phyloP scores from a whole-genome alignment of 2,797 vertebrate genomes.

The Cyprinodon diabolis region DNA sequence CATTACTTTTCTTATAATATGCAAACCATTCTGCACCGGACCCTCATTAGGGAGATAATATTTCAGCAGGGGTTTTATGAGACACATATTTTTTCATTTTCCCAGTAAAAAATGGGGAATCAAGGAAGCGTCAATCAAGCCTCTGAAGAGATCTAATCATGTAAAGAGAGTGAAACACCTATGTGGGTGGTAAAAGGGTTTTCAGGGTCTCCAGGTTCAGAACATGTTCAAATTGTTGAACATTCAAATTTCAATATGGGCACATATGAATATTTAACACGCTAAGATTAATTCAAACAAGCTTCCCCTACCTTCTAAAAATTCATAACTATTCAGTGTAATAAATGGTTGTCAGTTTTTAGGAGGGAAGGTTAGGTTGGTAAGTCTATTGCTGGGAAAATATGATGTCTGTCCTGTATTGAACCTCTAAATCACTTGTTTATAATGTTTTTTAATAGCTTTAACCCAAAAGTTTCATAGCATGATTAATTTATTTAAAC shows the following conservation, averaged over 20 bases:
- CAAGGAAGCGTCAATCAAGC: constrained; percentile 9
- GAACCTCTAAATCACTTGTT: background rate
- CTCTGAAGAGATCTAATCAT: constrained; percentile 23
- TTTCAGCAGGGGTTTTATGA: background rate
- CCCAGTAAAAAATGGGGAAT: background rate
- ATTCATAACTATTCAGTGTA: constrained; percentile 4
- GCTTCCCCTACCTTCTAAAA: background rate
- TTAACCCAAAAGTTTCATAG: background rate
- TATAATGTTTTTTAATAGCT: background rate
- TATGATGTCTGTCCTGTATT: background rate
- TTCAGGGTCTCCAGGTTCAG: background rate
- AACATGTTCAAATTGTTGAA: background rate
- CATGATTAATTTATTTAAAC: background rate
- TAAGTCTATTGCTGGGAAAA: background rate
- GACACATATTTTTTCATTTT: constrained; percentile 4
- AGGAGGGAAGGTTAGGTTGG: too few relatives aligned
- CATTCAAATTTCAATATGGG: background rate
- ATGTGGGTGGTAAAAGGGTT: background rate
- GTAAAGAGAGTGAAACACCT: constrained; percentile 17
- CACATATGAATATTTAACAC: background rate
- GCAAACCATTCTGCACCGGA: background rate
- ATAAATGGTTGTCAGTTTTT: constrained; percentile 1
- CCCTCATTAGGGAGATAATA: constrained; percentile 1
- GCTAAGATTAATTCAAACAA: background rate
- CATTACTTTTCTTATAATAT: constrained; percentile 1